Percentiles rank a stretch among this genome's conserved stretches.
phyloP scores from a whole-genome alignment of 30 jellyfish, hydroid and myxozoan species.

The Aurelia aurita region DNA sequence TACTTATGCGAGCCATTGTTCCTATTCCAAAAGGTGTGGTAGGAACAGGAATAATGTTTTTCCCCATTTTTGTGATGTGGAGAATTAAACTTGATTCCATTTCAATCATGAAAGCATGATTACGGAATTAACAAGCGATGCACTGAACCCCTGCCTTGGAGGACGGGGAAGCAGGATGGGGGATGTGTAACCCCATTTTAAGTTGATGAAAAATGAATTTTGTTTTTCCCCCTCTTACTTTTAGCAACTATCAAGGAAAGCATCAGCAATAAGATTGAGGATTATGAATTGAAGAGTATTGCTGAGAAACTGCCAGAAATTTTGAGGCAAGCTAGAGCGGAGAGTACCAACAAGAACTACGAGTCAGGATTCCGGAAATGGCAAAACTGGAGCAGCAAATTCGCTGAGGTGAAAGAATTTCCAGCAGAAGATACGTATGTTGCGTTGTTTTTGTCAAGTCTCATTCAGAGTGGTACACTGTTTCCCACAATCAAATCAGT shows the following conservation, averaged over 20 bases:
- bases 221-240: neutral
- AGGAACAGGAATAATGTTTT: no score
- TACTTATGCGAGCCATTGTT: no score
- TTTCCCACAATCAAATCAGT: neutral
- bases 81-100: no score
- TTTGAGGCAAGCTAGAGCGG: constrained; percentile 23
- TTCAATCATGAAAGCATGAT: no score
- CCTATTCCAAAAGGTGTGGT: no score
- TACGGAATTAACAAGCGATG: no score
- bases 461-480: constrained; percentile 2
- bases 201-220: neutral
- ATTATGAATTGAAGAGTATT: neutral
- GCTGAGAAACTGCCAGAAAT: neutral
- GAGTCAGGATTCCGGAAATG: neutral
- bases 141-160: neutral
- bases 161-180: neutral
- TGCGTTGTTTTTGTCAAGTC: constrained; percentile 5
- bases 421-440: constrained; percentile 15
- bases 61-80: no score
- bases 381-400: constrained; percentile 6
- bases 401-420: neutral
- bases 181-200: no score
- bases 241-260: constrained; percentile 10
- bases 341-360: constrained; percentile 8
- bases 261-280: neutral